Base-by-base conservation (phyloP, 2,113 vertebrate species). In the Oreotrochilus melanogaster region DNA sequence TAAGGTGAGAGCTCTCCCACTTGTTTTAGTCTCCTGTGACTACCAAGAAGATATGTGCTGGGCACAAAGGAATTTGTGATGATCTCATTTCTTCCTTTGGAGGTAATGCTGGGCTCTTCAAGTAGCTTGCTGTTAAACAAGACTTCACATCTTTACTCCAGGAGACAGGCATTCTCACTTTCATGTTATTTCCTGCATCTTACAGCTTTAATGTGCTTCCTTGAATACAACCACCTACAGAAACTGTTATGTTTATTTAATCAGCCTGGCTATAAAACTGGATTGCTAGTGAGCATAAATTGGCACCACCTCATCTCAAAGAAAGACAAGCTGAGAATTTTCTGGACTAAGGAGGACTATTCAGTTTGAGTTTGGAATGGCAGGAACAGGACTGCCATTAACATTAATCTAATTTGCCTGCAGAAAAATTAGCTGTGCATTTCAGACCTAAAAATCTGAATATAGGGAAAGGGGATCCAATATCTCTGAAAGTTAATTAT, bases 161-260 rank as follows among this genome's bases (percentile, higher is more conserved):
- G 56, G 43, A 95, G 51, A 86, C 28, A 86, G 69, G 37, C 5
- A 1, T 70, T 78, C 64, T 88, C 53, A 69, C 78, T 87, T 95
- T 81, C 69, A 78, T 86, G 72, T 88, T 84, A 30, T 78, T 56
- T 91, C 64, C 76, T 80, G 30, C 47, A 51, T 94, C 51, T 71
- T 67, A 64, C 21, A 85, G 51, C 78, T 94, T 96, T 91, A 88
- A 91, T 81, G 69, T 80, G 13, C 73, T 84, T 91, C 75, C 89
- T 60, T 72, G 58, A 86, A 71, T 72, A 75, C 53, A 94, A 61
- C 65, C 65, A 82, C 45, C 66, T 65, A 73, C 66, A 78, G 83
- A 91, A 89, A 84, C 27, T 57, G 50, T 58, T 87, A 74, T 64
- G 61, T 86, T 95, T 93, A 86, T 92, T 96, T 89, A 87, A 72